Evolutionary conservation across 1,140 invertebrate species (phyloP), one percentile per base, ranked within the genome.

Genomic region (Drosophila orena): DNA sequence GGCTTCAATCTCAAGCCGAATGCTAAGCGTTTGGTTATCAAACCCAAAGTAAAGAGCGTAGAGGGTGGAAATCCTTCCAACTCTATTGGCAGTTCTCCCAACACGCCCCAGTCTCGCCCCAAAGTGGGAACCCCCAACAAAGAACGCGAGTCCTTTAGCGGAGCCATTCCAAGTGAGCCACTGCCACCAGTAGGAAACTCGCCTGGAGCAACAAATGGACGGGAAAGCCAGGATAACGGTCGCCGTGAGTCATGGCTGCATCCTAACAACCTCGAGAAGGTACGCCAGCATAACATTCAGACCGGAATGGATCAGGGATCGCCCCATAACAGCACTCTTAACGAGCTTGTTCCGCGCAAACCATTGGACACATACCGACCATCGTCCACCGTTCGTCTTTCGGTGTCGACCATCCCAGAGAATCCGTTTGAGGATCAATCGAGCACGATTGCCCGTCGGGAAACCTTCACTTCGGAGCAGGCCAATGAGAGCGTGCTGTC

Each of bases 1-100:
- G 95, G 94, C 17, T 94, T 96, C 38, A 93, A 93, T 49, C 92
- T 95, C 6, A 94, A 95, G 61, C 94, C 94, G 3, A 95, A 94
- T 73, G 92, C 94, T 1, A 96, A 95, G 69, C 93, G 95, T 2
- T 91, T 96, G 8, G 93, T 95, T 2, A 91, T 96, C 5, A 93
- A 94, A 5, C 93, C 93, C 3, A 93, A 92, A 35, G 20, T 24
- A 1, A 79, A 57, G 20, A 2, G 37, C 10, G 47, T 49, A 0
- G 42, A 74, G 8, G 15, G n/a, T 11, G 20, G 55, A 10, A 72
- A 27, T 6, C 42, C 38, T 1, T 52, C 34, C 7, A 12, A 35
- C n/a, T 53, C 22, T 5, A 68, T 40, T 15, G 68, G 56, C 30
- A 66, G 40, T 22, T 54, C 8, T 22, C 40, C 38, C 20, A 64